Evolutionary conservation across 1,140 invertebrate species (phyloP), one percentile per base, ranked within the genome.

Genomic region (Trachymyrmex septentrionalis): DNA sequence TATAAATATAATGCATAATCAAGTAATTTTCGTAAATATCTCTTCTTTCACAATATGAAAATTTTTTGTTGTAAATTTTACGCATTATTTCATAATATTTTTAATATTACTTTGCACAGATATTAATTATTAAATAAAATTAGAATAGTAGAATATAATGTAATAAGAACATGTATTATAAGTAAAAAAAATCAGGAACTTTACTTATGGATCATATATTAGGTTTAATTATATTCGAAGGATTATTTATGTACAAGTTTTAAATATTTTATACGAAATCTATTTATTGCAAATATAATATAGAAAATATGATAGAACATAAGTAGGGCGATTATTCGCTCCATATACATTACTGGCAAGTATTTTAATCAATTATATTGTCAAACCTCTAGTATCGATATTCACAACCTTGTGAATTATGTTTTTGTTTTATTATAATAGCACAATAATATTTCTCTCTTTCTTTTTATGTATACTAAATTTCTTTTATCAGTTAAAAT

Each of bases 361-460:
- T 69, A 50, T 67, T 14, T 69, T 50, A 69, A 50, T 50, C 19
- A 69, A 50, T 50, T 69, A 69, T 48, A 24, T 69, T 69, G 34
- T 44, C 27, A 67, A 67, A 67, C 12, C 6, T 67, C 38, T 69
- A 69, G 5, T 48, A 24, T 69, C 38, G 19, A 9, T 38, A 66
- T 66, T 38, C 44, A 67, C 21, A 69, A 69, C 12, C 21, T 48
- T 14, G 27, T 57, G 12, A 72, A 30, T 48, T 84, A 61, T 50
- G 73, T 50, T 84, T 73, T 75, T 63, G 38, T 84, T 84, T 48
- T 30, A 24, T 59, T 73, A 61, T 34, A 72, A 81, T 38, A 55
- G 27, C 64, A 69, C 24, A 71, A 59, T 21, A 66, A 24, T 50
- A 50, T 50, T 55, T 69, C 67, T 5, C 6, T 50, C 6, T 12